Base-by-base conservation (phyloP, 2,797 vertebrate species). In the Enteromius anoplus region DNA sequence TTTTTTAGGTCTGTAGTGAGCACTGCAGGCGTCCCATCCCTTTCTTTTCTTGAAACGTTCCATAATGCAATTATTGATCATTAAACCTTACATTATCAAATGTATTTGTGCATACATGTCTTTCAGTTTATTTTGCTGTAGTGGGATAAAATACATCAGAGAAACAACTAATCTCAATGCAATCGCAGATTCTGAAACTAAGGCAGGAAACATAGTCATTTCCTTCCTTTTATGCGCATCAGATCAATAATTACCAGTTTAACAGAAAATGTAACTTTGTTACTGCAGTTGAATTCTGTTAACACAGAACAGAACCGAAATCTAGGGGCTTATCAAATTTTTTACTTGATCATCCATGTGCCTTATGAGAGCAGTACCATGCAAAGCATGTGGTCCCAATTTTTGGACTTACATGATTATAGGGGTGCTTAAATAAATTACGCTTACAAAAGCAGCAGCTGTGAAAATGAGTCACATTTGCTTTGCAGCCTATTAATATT, bases 121-220 rank as follows among this genome's bases (percentile, higher is more conserved):
- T 62, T 75, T 49, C 34, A 40, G 42, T 86, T 78, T 51, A 60
- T 77, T 76, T 82, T 3, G 12, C 8, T 71, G 15, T 49, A 29
- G 37, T 72, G 34, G 64, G 37, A 65, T 68, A 17, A 26, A 71
- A 23, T 62, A 47, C 49, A 66, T 42, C 47, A 76, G 40, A 49
- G 79, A 55, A 23, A 49, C 19, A 17, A 69, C 34, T 75, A 62
- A 26, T 42, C 21, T 81, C 47, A 75, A n/a, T 19, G 51, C 68
- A 45, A 83, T 53, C 29, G 37, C 77, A 75, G 19, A 26, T 65
- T 66, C 51, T 82, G 40, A 81, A 75, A 81, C 72, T 73, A 83
- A 23, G 66, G 82, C 86, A 84, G 85, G 87, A 89, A 89, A 71
- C 29, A 15, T 23, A 81, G 55, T 84, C 70, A 85, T 86, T 87